Evolutionary conservation across 2,113 vertebrate genomes (phyloP), one percentile per base, ranked within the genome.

Genomic region (Chroicocephalus ridibundus): DNA sequence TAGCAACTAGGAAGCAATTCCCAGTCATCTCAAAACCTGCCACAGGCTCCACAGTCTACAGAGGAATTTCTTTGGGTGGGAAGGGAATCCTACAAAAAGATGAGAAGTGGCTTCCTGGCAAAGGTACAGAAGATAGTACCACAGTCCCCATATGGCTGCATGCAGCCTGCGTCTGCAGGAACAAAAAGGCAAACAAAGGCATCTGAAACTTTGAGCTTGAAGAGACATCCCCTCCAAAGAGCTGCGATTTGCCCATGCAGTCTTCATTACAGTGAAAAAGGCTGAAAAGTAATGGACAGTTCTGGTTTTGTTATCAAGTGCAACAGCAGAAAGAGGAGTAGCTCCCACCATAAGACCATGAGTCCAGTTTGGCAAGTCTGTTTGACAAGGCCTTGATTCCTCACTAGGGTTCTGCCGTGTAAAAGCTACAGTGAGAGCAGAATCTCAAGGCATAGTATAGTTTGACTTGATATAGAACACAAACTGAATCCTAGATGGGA

Each of bases 21-120:
- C 79, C 58, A 95, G 36, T 75, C 69, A 93, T 75, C 83, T 91
- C 81, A 87, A 58, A 86, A 94, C 38, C 75, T 87, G 93, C 66
- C 31, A 82, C 10, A 40, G 44, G 34, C 76, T 71, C 47, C 38
- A 79, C 10, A 57, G 11, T 9, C 38, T 57, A 54, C 11, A 27
- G 3, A 5, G 25, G 25, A 68, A 92, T 79, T 89, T 90, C 38
- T 71, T 15, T 76, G 72, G 40, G 60, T 79, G 57, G 74, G 34
- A 89, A 89, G 20, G 25, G 62, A 97, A 86, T 70, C 44, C 66
- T 38, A 87, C 61, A 72, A 42, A 78, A 94, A 71, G 11, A 55
- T 21, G 32, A 86, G 69, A 66, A 85, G 49, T 49, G 62, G 54
- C 58, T 90, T 91, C 58, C 75, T 82, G 47, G 54, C 46, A 93